Evolutionary conservation across 2,888 invertebrate genomes (phyloP), one percentile per base, ranked within the genome.

Genomic region (Brachyptera putata): DNA sequence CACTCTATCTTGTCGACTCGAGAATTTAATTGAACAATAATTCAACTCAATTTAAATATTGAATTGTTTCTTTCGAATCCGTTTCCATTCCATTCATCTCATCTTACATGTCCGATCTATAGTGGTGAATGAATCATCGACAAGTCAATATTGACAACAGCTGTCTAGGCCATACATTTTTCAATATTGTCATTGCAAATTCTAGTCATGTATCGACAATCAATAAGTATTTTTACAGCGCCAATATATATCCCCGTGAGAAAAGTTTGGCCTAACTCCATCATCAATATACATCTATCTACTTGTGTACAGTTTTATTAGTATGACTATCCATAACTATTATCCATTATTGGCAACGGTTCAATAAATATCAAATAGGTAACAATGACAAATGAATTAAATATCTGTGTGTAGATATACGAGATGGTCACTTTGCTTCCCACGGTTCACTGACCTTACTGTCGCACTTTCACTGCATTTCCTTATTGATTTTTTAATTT

Each of bases 281-380:
- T 14, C 22, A 16, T 24, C n/a, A n/a, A n/a, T n/a, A n/a, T n/a
- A 13, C 30, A 50, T 16, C 26, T 22, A 22, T 25, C 25, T 9
- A 50, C 18, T 14, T 25, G 34, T 30, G 53, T 21, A 30, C 22
- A 18, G 18, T 24, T 16, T 24, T 53, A 53, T 53, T 53, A 53
- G 53, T 53, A 53, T 53, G 53, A 34, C 14, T 11, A 46, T 18
- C 30, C 30, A 14, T 16, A 48, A 18, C 48, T 24, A 30, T 30
- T 22, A 25, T n/a, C 7, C 24, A 34, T 13, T 21, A 18, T 53
- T 53, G 53, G 53, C 53, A 53, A 36, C 18, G 36, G 18, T 7
- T 36, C 53, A 53, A 53, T 53, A 50, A 24, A 50, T 50, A 30
- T 30, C 26, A n/a, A n/a, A n/a, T n/a, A n/a, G n/a, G n/a, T n/a